phyloP scores from a whole-genome alignment of 2,888 invertebrate species.

The Mythimna albipuncta region DNA sequence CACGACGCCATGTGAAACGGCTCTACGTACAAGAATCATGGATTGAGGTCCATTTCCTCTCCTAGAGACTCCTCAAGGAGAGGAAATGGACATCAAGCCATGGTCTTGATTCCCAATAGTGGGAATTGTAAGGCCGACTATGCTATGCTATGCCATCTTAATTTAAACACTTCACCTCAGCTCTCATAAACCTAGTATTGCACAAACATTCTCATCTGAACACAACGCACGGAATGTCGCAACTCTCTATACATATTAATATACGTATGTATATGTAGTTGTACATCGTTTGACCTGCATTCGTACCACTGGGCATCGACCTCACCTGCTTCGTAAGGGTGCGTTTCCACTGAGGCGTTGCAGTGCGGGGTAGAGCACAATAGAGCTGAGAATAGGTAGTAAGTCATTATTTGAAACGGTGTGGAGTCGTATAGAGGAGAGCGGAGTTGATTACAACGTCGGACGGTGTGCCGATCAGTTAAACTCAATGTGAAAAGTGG shows the following conservation, averaged over 20 bases:
- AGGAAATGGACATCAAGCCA: too few species aligned
- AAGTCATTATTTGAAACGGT: background rate
- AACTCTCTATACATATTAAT: slow-evolving; percentile 37
- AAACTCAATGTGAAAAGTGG: too few species aligned
- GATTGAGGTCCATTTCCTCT: too few species aligned
- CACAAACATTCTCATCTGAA: slow-evolving; percentile 25
- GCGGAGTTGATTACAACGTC: too few species aligned
- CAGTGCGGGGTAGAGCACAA: background rate
- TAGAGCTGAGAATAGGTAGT: too few species aligned
- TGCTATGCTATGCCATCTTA: too few species aligned
- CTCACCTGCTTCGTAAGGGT: slow-evolving; percentile 29
- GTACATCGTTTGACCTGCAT: slow-evolving; percentile 66
- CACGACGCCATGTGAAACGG: too few species aligned
- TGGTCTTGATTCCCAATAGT: too few species aligned
- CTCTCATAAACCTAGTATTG: slow-evolving; percentile 16
- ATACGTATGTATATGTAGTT: background rate
- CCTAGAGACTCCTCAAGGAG: too few species aligned
- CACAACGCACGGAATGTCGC: slow-evolving; percentile 42
- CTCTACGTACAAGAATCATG: too few species aligned
- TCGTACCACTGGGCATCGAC: slow-evolving; percentile 49
- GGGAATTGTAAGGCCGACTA: too few species aligned
- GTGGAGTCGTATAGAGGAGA: background rate
- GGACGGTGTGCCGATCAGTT: too few species aligned
- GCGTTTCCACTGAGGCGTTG: background rate
- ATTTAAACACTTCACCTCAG: background rate